Conservation (phyloP, 2,888 invertebrate genomes). For the Caenorhabditis sp. region DNA sequence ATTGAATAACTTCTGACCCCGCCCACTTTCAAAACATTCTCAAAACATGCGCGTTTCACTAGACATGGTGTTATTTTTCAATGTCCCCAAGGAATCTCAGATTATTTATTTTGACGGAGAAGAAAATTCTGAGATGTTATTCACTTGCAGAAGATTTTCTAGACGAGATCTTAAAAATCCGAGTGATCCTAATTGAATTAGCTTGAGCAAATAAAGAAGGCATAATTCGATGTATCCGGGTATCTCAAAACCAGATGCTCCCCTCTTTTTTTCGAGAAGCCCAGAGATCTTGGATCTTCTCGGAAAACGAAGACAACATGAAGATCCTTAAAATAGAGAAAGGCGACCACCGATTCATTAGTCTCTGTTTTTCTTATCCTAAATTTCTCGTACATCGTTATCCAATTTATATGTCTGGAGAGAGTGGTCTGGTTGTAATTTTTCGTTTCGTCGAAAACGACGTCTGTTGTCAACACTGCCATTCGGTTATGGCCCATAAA, state of each 20-base stretch:
- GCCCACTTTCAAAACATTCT: constrained; percentile 30
- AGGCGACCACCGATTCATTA: constrained; percentile 43
- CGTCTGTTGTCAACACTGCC: constrained; percentile 58
- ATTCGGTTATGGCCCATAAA: constrained; percentile 64
- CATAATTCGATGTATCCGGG: constrained; percentile 51
- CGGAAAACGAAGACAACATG: constrained; percentile 36
- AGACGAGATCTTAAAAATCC: not conserved
- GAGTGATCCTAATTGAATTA: constrained; percentile 36
- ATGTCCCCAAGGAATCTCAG: constrained; percentile 41
- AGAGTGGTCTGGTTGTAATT: constrained; percentile 46
- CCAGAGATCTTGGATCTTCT: constrained; percentile 41
- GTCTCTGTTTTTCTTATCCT: not conserved
- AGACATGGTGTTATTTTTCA: constrained; percentile 39
- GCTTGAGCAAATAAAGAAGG: constrained; percentile 40
- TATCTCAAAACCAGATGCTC: constrained; percentile 46
- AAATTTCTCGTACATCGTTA: constrained; percentile 30
- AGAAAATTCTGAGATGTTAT: constrained; percentile 5
- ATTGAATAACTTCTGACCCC: constrained; percentile 48
- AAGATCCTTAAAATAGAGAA: constrained; percentile 5
- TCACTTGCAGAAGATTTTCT: constrained; percentile 8
- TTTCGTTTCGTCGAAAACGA: constrained; percentile 20
- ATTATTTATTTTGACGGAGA: constrained; percentile 52
- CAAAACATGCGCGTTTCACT: constrained; percentile 35
- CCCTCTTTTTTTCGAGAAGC: not conserved
- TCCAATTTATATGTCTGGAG: constrained; percentile 26